phyloP scores from a whole-genome alignment of 2,888 invertebrate genomes.

The Dermolepida albohirtum region DNA sequence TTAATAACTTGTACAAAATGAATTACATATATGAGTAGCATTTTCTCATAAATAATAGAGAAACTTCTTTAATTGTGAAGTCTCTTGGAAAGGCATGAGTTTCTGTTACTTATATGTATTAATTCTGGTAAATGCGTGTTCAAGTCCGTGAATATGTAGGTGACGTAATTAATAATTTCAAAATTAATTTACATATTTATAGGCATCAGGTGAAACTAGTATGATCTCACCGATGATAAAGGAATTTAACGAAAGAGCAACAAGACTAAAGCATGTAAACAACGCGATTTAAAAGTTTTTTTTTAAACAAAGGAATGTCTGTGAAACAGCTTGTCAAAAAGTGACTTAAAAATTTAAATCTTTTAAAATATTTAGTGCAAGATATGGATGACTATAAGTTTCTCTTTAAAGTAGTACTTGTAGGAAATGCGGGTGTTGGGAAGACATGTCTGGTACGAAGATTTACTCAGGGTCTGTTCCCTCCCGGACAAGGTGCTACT shows the following conservation, averaged over 20 bases:
- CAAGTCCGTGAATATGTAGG: slow-evolving; percentile 30
- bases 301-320: slow-evolving; percentile 39
- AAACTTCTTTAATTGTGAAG: slow-evolving; percentile 14
- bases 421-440: slow-evolving; percentile 98
- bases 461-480: slow-evolving; percentile 98
- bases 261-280: slow-evolving; percentile 13
- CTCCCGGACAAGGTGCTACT: slow-evolving; percentile 98
- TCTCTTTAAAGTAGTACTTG: slow-evolving; percentile 97
- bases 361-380: slow-evolving; percentile 4
- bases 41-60: slow-evolving; percentile 18
- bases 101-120: slow-evolving; percentile 13
- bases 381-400: slow-evolving; percentile 98
- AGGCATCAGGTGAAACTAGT: slow-evolving; percentile 20
- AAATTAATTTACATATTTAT: slow-evolving; percentile 37
- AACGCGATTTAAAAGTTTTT: slow-evolving; percentile 15
- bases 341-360: slow-evolving; percentile 36
- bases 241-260: slow-evolving; percentile 15
- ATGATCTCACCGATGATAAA: slow-evolving; percentile 25
- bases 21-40: not conserved
- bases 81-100: slow-evolving; percentile 16
- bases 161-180: slow-evolving; percentile 35
- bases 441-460: slow-evolving; percentile 97
- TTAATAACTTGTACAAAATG: not conserved
- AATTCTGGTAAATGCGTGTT: slow-evolving; percentile 27
- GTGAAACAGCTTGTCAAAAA: slow-evolving; percentile 22